Percentiles rank a stretch among this genome's conserved stretches.
Evolutionary conservation across 2,888 invertebrate genomes (phyloP).

Genomic region (Athalia circularis): DNA sequence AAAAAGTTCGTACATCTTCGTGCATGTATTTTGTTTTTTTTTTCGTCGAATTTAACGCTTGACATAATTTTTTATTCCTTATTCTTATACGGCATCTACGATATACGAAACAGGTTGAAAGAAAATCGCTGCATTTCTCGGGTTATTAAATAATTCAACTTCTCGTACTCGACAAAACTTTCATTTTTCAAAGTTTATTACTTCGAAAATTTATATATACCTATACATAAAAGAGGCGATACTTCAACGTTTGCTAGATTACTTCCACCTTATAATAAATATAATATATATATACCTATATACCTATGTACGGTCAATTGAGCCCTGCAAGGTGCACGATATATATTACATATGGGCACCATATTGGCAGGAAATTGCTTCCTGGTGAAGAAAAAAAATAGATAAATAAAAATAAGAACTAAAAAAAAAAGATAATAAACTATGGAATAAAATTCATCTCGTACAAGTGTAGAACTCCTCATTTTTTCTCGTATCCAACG

Average conservation of each 20-base stretch:
- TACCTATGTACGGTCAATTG: too few relatives aligned
- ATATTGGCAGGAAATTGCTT: constrained; percentile 41
- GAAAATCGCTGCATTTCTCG: background rate
- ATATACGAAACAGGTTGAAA: too few relatives aligned
- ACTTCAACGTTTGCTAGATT: constrained; percentile 36
- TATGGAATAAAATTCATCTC: too few relatives aligned
- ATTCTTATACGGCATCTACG: too few relatives aligned
- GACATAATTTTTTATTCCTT: too few relatives aligned
- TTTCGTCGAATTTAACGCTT: too few relatives aligned
- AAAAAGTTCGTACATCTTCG: too few relatives aligned
- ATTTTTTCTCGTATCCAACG: too few relatives aligned
- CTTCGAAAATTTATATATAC: background rate
- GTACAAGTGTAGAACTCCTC: too few relatives aligned
- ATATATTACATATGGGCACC: background rate
- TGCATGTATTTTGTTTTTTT: too few relatives aligned
- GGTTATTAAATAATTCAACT: background rate
- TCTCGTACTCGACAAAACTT: constrained; percentile 38
- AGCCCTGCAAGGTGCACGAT: too few relatives aligned
- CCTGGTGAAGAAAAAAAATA: background rate
- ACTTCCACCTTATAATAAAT: constrained; percentile 22
- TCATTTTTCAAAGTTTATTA: constrained; percentile 31
- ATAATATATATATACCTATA: too few relatives aligned
- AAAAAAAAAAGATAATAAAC: background rate
- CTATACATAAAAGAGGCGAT: background rate
- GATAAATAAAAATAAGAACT: background rate